phyloP scores from a whole-genome alignment of 2,113 vertebrate genomes.

The Anoplopoma fimbria region DNA sequence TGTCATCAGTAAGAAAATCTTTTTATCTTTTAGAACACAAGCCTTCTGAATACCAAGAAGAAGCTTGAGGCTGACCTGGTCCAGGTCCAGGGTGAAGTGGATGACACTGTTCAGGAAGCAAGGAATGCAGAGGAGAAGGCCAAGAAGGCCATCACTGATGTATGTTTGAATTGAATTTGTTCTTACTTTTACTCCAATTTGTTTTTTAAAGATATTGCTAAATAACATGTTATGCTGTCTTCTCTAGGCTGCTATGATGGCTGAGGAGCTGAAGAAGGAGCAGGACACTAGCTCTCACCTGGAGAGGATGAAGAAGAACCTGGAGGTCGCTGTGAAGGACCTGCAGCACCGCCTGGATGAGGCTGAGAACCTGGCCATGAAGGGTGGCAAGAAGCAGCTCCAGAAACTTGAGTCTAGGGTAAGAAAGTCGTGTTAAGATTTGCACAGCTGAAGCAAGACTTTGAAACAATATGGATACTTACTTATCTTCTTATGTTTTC shows the following conservation, averaged over 20 bases:
- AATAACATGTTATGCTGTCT: neutral
- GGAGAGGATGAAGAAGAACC: slow-evolving; percentile 84
- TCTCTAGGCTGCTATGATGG: slow-evolving; percentile 88
- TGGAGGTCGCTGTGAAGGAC: slow-evolving; percentile 86
- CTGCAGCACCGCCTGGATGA: slow-evolving; percentile 91
- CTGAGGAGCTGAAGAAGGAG: slow-evolving; percentile 92
- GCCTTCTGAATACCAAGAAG: slow-evolving; percentile 77
- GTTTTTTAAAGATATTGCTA: neutral
- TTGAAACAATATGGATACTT: neutral
- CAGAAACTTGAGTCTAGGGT: slow-evolving; percentile 86
- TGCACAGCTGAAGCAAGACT: neutral
- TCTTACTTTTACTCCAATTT: rapidly evolving
- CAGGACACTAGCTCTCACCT: slow-evolving; percentile 89
- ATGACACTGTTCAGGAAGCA: slow-evolving; percentile 18
- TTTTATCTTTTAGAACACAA: slow-evolving; percentile 67
- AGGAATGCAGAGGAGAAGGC: slow-evolving; percentile 78
- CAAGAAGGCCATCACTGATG: slow-evolving; percentile 83
- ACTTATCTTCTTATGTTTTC: neutral
- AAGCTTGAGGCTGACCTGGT: slow-evolving; percentile 76
- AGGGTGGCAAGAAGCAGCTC: slow-evolving; percentile 89
- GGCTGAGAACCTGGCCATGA: slow-evolving; percentile 89
- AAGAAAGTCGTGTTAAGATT: neutral
- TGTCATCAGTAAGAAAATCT: neutral
- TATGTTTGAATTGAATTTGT: neutral
- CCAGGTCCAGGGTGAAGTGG: slow-evolving; percentile 71